A percentile compares a stretch with the other conserved stretches of the same genome.
Evolutionary conservation across 2,888 invertebrate genomes (phyloP).

Genomic region (Phyllotreta striolata): DNA sequence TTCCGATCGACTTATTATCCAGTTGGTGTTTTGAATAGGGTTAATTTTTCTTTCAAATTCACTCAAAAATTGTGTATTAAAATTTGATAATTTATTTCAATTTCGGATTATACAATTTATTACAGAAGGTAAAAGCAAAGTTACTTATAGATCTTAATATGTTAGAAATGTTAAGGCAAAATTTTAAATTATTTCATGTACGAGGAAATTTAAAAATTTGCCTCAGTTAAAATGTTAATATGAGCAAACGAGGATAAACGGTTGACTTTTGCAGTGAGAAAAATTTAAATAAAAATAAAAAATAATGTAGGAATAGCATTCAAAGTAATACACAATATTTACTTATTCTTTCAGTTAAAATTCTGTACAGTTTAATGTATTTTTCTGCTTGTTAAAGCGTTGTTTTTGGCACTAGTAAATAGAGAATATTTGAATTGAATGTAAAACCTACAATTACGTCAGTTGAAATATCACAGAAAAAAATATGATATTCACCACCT

Average conservation of each 20-base stretch:
- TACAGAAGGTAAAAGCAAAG: constrained; percentile 19
- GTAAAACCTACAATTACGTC: no score
- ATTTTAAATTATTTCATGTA: background rate
- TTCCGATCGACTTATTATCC: constrained; percentile 9
- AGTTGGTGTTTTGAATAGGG: no score
- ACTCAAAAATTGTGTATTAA: constrained; percentile 3
- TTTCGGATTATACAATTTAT: constrained; percentile 21
- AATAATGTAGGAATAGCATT: no score
- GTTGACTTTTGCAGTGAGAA: background rate
- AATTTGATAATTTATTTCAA: constrained; percentile 16
- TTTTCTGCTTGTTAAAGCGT: no score
- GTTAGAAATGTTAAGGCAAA: constrained; percentile 7
- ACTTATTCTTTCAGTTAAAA: no score
- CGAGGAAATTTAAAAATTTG: constrained; percentile 7
- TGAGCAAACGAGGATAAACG: constrained; percentile 13
- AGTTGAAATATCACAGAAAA: no score
- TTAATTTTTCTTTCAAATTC: no score
- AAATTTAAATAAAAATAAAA: background rate
- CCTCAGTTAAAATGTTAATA: background rate
- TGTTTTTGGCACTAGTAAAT: no score
- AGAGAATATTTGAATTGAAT: no score
- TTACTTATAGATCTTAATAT: constrained; percentile 6
- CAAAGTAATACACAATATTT: no score
- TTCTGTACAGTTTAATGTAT: no score
- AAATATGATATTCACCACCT: no score